Conservation (phyloP, 2,113 vertebrate genomes). For the Lamprotornis superbus region DNA sequence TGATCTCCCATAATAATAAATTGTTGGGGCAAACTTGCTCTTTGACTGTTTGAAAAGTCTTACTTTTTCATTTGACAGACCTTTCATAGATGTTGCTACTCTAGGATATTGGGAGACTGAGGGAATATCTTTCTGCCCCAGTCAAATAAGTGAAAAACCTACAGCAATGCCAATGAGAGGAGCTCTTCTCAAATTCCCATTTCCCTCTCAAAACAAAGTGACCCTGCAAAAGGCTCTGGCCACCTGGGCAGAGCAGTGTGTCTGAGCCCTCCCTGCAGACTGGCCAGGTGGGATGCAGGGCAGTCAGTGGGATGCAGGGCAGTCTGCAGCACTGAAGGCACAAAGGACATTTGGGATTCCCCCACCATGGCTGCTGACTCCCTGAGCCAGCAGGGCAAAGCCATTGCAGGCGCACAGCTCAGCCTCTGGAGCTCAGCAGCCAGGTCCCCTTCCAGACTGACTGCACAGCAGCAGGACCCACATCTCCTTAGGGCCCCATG, state of each 20-base stretch:
- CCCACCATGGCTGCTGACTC: background rate
- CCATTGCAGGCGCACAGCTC: background rate
- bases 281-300: fast-evolving
- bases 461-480: background rate
- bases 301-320: background rate
- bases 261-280: background rate
- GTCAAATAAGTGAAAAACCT: background rate
- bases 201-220: background rate
- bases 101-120: background rate
- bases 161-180: background rate
- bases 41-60: background rate
- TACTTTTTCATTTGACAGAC: background rate
- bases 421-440: background rate
- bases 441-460: background rate
- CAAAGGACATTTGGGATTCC: background rate
- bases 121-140: background rate
- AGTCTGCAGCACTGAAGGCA: background rate
- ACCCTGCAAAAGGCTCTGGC: background rate
- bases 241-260: background rate
- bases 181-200: background rate
- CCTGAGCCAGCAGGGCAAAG: background rate
- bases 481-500: background rate
- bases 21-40: background rate
- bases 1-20: background rate
- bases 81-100: background rate